Evolutionary conservation across 2,888 invertebrate species (phyloP).

Genomic region (Anagyrus pseudococci): DNA sequence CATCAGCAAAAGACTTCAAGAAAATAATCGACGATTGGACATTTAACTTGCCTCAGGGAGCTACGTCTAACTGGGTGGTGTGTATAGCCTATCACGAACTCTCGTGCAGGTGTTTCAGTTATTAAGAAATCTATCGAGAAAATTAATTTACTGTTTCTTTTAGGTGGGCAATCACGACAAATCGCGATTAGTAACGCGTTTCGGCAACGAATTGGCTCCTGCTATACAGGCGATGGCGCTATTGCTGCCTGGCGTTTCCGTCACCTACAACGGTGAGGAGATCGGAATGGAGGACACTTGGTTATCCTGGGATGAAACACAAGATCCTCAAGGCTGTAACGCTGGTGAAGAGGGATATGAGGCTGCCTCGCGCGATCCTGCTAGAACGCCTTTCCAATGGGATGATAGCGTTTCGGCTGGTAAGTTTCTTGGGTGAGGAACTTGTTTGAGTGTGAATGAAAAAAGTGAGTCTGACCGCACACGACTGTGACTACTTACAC

Average conservation of each 20-base stretch:
- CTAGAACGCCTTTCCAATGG: conserved; percentile 85
- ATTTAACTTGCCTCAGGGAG: conserved; percentile 66
- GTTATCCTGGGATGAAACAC: conserved; percentile 69
- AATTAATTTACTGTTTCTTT: no score
- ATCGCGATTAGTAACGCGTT: conserved; percentile 69
- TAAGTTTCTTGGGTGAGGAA: no score
- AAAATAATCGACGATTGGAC: conserved; percentile 68
- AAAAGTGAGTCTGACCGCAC: no score
- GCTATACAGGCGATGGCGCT: conserved; percentile 74
- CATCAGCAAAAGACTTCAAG: conserved; percentile 64
- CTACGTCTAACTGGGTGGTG: conserved; percentile 73
- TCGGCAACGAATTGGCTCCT: conserved; percentile 71
- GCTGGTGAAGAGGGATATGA: conserved; percentile 69
- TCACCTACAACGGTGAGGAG: conserved; percentile 83
- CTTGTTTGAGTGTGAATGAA: no score
- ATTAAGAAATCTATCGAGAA: no score
- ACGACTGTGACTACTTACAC: no score
- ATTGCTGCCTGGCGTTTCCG: conserved; percentile 76
- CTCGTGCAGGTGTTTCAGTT: no score
- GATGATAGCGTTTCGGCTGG: conserved; percentile 69
- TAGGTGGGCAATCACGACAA: conserved; percentile 77
- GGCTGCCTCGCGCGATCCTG: conserved; percentile 72
- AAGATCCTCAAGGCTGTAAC: conserved; percentile 68
- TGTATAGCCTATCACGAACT: no score
- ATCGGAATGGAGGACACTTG: conserved; percentile 73